Evolutionary conservation across 2,888 invertebrate genomes (phyloP).

Genomic region (Laothoe populi): DNA sequence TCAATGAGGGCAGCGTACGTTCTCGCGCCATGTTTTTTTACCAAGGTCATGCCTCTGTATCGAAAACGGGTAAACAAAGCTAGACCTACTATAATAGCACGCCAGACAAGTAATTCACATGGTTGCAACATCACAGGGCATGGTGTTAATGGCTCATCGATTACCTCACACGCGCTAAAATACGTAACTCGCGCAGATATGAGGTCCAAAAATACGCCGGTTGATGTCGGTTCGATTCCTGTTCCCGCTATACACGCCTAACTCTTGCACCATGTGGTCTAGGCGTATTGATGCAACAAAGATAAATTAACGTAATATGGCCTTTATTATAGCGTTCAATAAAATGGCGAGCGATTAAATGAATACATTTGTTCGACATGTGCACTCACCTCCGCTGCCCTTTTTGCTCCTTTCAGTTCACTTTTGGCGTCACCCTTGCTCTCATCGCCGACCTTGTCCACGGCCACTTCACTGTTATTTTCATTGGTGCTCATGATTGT

Average conservation of each 20-base stretch:
- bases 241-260: constrained; percentile 34
- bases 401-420: constrained; percentile 94
- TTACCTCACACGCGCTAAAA: constrained; percentile 66
- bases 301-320: constrained; percentile 39
- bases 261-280: constrained; percentile 60
- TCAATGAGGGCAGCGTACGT: constrained; percentile 68
- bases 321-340: constrained; percentile 67
- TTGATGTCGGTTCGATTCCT: constrained; percentile 42
- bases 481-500: constrained; percentile 86
- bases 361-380: constrained; percentile 79
- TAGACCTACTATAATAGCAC: constrained; percentile 41
- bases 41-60: constrained; percentile 81
- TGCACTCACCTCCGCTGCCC: constrained; percentile 93
- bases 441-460: constrained; percentile 93
- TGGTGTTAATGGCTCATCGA: constrained; percentile 68
- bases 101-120: constrained; percentile 36
- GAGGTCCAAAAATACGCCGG: constrained; percentile 80
- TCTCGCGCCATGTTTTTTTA: constrained; percentile 82
- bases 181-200: constrained; percentile 57
- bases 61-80: constrained; percentile 81
- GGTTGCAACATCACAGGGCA: constrained; percentile 41
- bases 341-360: constrained; percentile 83
- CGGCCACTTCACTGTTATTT: constrained; percentile 93
- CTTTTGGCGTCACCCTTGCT: constrained; percentile 89
- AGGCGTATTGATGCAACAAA: constrained; percentile 34